These are phyloP conservation scores for Hydrophis major DNA, from an alignment of 2,797 vertebrate genomes.

Conservation along the genomic window DNA sequence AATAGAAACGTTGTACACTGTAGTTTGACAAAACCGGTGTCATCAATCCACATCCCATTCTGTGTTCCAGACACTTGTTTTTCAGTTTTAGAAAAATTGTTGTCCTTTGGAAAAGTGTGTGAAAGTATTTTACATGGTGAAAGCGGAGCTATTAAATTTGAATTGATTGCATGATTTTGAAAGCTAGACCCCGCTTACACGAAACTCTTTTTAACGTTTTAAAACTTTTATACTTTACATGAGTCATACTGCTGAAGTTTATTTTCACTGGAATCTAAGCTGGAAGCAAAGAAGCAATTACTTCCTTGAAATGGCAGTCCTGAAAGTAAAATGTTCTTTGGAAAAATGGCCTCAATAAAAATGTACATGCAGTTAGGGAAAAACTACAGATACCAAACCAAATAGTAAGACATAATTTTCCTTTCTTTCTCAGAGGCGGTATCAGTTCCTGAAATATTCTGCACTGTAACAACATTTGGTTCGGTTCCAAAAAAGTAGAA, in stretches of 20 bases:
- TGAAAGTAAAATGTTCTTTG: neutral
- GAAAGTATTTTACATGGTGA: neutral
- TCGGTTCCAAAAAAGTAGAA: neutral
- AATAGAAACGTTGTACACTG: neutral
- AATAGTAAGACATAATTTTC: neutral
- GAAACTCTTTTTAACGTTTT: neutral
- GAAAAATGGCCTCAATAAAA: conserved; percentile 17
- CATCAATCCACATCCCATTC: neutral
- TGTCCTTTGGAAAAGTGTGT: neutral
- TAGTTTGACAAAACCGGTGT: neutral
- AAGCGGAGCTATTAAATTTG: neutral
- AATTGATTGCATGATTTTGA: neutral
- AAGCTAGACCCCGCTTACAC: neutral
- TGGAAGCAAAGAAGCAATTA: conserved; percentile 16
- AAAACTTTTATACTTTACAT: conserved; percentile 10
- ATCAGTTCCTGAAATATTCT: neutral
- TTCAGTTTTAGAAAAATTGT: neutral
- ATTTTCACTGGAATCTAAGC: neutral
- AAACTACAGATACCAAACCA: neutral
- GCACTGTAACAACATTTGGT: neutral
- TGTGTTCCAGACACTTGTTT: neutral
- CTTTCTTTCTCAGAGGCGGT: neutral
- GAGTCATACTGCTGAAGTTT: conserved; percentile 1
- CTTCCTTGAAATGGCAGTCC: neutral
- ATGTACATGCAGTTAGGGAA: neutral